Conservation (phyloP, 37 sponge, comb jelly and placozoan species). For the Beroe forskalii region DNA sequence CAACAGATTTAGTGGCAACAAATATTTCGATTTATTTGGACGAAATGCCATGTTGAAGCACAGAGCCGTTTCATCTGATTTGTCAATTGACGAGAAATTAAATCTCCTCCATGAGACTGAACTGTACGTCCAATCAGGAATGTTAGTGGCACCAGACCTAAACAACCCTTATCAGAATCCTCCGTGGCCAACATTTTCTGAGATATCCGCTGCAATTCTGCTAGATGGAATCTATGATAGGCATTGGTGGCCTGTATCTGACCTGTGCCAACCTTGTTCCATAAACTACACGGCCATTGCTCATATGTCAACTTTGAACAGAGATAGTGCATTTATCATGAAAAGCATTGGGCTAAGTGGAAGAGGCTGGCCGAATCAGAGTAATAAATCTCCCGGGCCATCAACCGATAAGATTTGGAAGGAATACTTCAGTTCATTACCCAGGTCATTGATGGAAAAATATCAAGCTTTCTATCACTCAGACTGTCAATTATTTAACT, state of each 20-base stretch:
- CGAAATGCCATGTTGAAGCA: not conserved
- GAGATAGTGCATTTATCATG: not conserved
- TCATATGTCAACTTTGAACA: not conserved
- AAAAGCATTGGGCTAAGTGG: not conserved
- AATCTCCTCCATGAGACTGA: too few relatives aligned
- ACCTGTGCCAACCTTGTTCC: not conserved
- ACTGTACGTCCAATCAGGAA: too few relatives aligned
- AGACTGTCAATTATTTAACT: conserved; percentile 13
- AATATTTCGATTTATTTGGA: not conserved
- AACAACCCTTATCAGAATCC: conserved; percentile 51
- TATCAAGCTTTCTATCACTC: not conserved
- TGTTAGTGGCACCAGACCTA: not conserved
- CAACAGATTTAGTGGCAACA: too few relatives aligned
- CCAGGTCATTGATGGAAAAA: not conserved
- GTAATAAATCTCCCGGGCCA: not conserved
- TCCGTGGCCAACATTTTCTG: conserved; percentile 21
- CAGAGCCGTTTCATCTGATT: not conserved
- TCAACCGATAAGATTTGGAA: not conserved
- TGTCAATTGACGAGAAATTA: too few relatives aligned
- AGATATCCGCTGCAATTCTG: not conserved
- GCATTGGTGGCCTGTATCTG: not conserved
- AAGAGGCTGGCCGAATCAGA: not conserved
- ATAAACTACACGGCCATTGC: not conserved
- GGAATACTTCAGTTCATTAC: not conserved
- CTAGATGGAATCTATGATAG: not conserved